These are phyloP conservation scores for Tiphia femorata DNA, from an alignment of 2,888 invertebrate genomes.

Conservation along the genomic window DNA sequence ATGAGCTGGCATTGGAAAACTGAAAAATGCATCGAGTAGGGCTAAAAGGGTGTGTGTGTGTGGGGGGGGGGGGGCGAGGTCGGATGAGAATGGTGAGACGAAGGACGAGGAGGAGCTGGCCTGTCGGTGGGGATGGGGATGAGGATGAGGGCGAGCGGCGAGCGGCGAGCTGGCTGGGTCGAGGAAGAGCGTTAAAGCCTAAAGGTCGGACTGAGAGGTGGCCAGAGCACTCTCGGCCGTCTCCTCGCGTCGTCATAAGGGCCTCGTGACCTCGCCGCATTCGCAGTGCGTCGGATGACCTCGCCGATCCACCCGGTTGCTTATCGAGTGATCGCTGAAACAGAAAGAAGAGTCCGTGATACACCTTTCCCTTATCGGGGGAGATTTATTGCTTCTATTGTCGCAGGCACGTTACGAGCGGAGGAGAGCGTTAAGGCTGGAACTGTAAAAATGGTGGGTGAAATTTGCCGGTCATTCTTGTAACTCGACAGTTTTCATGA, in stretches of 20 bases:
- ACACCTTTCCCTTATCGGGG: background rate
- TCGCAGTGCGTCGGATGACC: constrained; percentile 59
- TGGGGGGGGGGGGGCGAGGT: too few species aligned
- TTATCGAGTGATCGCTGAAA: constrained; percentile 79
- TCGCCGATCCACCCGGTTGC: constrained; percentile 75
- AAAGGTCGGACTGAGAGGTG: constrained; percentile 64
- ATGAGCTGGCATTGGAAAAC: too few species aligned
- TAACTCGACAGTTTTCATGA: too few species aligned
- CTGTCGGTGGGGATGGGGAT: background rate
- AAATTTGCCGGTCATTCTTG: too few species aligned
- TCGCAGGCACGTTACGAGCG: background rate
- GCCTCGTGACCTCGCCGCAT: constrained; percentile 65
- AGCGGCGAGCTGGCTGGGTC: constrained; percentile 23
- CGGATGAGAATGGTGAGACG: too few species aligned
- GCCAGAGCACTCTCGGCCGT: constrained; percentile 65
- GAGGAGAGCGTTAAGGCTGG: too few species aligned
- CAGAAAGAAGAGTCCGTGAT: constrained; percentile 42
- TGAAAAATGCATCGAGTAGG: too few species aligned
- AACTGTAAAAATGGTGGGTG: too few species aligned
- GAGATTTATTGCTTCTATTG: too few species aligned
- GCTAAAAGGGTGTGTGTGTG: too few species aligned
- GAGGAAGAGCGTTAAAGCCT: constrained; percentile 40
- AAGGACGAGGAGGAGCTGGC: background rate
- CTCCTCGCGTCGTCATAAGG: constrained; percentile 68
- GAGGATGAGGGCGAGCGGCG: constrained; percentile 7